Evolutionary conservation across 2,113 vertebrate genomes (phyloP), one percentile per base, ranked within the genome.

Genomic region (Apodemus speciosus): DNA sequence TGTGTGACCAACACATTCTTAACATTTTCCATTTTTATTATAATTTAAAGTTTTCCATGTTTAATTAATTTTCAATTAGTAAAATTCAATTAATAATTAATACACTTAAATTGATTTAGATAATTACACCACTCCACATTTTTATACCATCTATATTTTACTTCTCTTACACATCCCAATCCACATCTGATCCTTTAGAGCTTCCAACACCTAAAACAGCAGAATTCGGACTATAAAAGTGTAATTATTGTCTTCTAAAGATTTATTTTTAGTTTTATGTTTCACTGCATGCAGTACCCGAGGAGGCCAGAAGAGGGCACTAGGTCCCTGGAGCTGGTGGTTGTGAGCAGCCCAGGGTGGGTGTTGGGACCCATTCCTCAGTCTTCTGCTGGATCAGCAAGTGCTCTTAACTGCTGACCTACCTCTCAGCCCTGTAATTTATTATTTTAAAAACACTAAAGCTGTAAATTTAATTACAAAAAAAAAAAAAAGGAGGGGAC

Each of bases 401-500:
- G 51, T 18, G 30, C 56, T 43, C 80, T 18, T 30, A 30, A 83
- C 38, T 40, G 38, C 56, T 43, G 56, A 62, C 7, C 23, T 0
- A 43, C 9, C 38, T 62, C 80, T 83, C 25, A 4, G 25, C 21
- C 1, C 38, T 60, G 18, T 35, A 35, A 4, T 35, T 49, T 66
- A 49, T 60, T 75, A 80, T 91, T 91, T 56, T 8, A 15, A 60
- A 96, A 86, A 77, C 66, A 64, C 75, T 95, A 85, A 75, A 40
- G 71, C 27, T 79, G 14, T 51, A 89, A 40, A 46, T 71, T 49
- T 84, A 77, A 72, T 73, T n/a, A 83, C 69, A 84, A 35, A 51
- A 72, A 85, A 62, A 66, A 35, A n/a, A n/a, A n/a, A n/a, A 38
- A 8, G 6, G 68, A 43, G 66, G 15, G 15, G 27, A 69, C 46